phyloP scores from a whole-genome alignment of 2,888 invertebrate species.

The Branchipolynoe longqiensis region DNA sequence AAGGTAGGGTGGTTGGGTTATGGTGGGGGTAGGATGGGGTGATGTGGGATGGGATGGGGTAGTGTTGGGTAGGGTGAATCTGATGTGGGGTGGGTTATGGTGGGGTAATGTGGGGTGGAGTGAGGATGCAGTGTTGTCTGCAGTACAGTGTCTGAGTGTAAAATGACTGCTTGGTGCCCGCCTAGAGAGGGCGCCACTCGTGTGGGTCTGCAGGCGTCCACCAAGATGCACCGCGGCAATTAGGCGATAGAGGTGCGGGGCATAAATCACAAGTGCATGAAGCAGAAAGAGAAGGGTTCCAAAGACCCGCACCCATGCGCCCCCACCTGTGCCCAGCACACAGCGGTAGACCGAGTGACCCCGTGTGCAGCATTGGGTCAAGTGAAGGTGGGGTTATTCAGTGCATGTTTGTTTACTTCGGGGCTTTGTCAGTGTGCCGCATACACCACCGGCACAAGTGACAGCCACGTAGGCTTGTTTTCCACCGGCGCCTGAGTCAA shows the following conservation, averaged over 20 bases:
- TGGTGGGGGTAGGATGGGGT: too few relatives aligned
- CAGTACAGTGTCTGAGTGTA: too few relatives aligned
- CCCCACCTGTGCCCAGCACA: not conserved
- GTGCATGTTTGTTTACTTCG: slow-evolving; percentile 43
- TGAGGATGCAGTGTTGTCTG: not conserved
- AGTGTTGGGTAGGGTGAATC: not conserved
- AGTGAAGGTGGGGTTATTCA: slow-evolving; percentile 7
- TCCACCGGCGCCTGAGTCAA: slow-evolving; percentile 2
- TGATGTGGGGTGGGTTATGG: not conserved
- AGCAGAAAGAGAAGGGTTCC: not conserved
- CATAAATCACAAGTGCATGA: slow-evolving; percentile 5
- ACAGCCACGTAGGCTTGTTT: not conserved
- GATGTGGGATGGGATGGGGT: too few relatives aligned
- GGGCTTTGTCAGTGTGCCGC: not conserved
- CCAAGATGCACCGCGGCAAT: too few relatives aligned
- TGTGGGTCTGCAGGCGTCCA: too few relatives aligned
- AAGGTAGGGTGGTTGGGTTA: too few relatives aligned
- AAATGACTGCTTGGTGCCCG: too few relatives aligned
- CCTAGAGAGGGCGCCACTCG: too few relatives aligned
- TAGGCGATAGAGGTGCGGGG: slow-evolving; percentile 26
- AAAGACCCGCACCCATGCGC: not conserved
- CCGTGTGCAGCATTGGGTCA: slow-evolving; percentile 20
- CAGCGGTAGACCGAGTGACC: not conserved
- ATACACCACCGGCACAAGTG: not conserved
- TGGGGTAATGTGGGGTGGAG: not conserved